These are phyloP conservation scores for Spondyliosoma cantharus DNA, from an alignment of 2,797 vertebrate species.

Conservation along the genomic window DNA sequence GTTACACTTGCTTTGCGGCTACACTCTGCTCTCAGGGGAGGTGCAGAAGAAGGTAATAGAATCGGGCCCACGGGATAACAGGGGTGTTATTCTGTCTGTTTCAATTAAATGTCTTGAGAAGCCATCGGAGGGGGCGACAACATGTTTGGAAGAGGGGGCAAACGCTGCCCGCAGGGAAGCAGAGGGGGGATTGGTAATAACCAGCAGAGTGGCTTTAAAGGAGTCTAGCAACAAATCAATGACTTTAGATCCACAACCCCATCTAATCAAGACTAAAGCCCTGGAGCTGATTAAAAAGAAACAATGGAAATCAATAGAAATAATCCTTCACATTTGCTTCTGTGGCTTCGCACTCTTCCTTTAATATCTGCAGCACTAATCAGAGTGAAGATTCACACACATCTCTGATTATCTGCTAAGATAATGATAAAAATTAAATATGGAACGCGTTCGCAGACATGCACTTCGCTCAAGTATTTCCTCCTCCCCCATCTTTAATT, in stretches of 20 bases:
- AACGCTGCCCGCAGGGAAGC: conserved; percentile 65
- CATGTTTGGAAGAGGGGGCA: conserved; percentile 64
- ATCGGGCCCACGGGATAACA: conserved; percentile 74
- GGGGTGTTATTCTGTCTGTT: conserved; percentile 82
- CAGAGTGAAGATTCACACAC: conserved; percentile 28
- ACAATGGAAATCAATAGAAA: conserved; percentile 75
- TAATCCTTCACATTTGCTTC: conserved; percentile 58
- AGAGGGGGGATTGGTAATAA: conserved; percentile 55
- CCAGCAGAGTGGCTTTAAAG: conserved; percentile 71
- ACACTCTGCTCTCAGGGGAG: conserved; percentile 61
- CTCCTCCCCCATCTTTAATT: neutral
- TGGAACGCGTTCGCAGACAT: neutral
- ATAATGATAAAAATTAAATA: neutral
- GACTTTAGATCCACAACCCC: conserved; percentile 56
- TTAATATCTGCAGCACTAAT: conserved; percentile 46
- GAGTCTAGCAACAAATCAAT: conserved; percentile 77
- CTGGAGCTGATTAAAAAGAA: conserved; percentile 73
- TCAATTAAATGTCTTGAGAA: conserved; percentile 78
- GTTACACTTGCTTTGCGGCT: conserved; percentile 40
- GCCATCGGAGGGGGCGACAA: conserved; percentile 46
- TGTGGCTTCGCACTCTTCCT: conserved; percentile 41
- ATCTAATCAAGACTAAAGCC: conserved; percentile 70
- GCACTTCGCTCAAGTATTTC: neutral
- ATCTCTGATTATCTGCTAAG: neutral
- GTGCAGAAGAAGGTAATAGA: conserved; percentile 77